A percentile compares a stretch with the other conserved stretches of the same genome.
Evolutionary conservation across 2,888 invertebrate genomes (phyloP).

Genomic region (Gari tellinella): DNA sequence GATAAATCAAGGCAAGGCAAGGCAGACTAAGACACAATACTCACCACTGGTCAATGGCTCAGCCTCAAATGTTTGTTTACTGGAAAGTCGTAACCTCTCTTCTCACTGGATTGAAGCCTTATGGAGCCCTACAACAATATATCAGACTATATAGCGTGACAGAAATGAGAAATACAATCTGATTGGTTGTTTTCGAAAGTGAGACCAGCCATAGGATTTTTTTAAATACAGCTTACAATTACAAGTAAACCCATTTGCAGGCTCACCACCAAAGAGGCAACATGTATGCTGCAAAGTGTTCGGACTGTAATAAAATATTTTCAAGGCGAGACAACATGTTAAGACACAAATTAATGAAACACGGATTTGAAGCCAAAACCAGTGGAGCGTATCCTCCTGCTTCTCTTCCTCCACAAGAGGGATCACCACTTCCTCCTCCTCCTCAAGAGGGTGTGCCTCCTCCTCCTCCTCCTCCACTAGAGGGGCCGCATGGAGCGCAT

Average conservation of each 20-base stretch:
- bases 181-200: not conserved
- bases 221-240: not conserved
- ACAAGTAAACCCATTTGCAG: not conserved
- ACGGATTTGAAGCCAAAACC: not conserved
- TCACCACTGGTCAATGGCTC: not conserved
- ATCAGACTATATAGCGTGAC: no score
- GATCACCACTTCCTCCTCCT: not conserved
- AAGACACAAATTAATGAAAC: not conserved
- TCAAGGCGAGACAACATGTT: conserved; percentile 7
- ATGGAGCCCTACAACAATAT: no score
- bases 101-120: no score
- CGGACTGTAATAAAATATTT: not conserved
- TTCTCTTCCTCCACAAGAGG: not conserved
- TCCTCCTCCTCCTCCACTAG: not conserved
- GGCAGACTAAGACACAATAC: no score
- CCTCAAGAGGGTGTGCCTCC: conserved; percentile 12
- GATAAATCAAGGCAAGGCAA: not conserved
- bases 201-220: not conserved
- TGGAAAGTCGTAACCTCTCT: no score
- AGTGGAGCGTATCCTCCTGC: not conserved
- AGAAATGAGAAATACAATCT: not conserved
- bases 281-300: conserved; percentile 1
- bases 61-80: not conserved
- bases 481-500: not conserved
- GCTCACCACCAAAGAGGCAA: not conserved